phyloP scores from a whole-genome alignment of 2,113 vertebrate genomes.

The Grammomys dolichurus region DNA sequence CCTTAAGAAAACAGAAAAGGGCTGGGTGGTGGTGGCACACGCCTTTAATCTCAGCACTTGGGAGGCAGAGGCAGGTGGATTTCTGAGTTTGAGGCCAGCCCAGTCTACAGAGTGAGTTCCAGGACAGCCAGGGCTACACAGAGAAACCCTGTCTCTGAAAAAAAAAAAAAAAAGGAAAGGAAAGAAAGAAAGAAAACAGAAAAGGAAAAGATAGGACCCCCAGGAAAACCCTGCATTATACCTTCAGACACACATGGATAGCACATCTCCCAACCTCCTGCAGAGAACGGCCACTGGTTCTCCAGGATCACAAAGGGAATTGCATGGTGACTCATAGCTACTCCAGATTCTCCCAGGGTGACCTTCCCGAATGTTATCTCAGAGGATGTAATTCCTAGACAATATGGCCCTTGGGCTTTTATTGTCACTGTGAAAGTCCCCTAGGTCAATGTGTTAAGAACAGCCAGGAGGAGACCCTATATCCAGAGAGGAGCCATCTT shows the following conservation, averaged over 20 bases:
- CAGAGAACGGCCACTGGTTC: background rate
- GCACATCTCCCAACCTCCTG: too few relatives aligned
- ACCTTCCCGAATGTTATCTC: background rate
- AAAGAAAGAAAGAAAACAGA: too few relatives aligned
- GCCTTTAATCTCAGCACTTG: too few relatives aligned
- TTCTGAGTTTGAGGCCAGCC: too few relatives aligned
- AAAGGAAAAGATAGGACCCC: background rate
- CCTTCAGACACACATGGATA: background rate
- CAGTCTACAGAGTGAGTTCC: too few relatives aligned
- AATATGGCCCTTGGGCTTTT: background rate
- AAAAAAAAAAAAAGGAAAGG: too few relatives aligned
- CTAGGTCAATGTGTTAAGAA: background rate
- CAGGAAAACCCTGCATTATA: background rate
- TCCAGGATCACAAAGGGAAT: background rate
- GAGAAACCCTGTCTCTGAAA: too few relatives aligned
- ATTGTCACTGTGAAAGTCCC: background rate
- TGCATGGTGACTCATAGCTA: background rate
- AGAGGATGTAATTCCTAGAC: background rate
- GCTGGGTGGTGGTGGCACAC: too few relatives aligned
- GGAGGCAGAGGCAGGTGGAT: too few relatives aligned
- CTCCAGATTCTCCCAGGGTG: background rate
- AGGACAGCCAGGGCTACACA: too few relatives aligned
- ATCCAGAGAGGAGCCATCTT: background rate
- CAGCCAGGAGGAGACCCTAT: background rate
- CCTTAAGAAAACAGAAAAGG: background rate